These are phyloP conservation scores for Ormyrus nitidulus DNA, from an alignment of 2,888 invertebrate genomes.

Conservation along the genomic window DNA sequence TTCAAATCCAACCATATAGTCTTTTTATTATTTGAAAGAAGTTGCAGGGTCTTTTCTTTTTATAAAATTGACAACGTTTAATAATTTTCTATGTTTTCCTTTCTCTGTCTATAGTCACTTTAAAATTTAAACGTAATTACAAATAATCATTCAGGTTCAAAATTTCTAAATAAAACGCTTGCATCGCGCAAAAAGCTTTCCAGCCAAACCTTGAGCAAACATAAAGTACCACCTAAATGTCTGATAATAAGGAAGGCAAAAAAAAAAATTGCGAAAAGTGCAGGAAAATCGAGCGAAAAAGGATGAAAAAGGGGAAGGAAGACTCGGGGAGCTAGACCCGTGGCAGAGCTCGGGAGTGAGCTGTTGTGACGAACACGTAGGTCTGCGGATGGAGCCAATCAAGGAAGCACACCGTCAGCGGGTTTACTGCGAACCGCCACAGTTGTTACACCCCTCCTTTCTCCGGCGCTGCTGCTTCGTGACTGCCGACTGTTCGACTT, in stretches of 20 bases:
- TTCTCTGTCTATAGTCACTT: no score
- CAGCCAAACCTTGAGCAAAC: not conserved
- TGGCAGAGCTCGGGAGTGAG: conserved; percentile 59
- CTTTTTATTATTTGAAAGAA: no score
- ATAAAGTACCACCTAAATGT: not conserved
- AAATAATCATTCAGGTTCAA: no score
- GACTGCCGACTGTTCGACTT: conserved; percentile 58
- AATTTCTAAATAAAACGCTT: no score
- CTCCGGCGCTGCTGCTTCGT: conserved; percentile 59
- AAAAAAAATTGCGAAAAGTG: not conserved
- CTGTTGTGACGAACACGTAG: conserved; percentile 76
- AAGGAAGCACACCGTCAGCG: conserved; percentile 72
- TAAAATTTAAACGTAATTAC: no score
- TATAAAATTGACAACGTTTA: no score
- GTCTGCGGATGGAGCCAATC: conserved; percentile 74
- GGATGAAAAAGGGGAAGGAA: not conserved
- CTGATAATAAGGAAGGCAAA: not conserved
- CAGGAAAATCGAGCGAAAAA: not conserved
- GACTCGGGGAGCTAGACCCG: not conserved
- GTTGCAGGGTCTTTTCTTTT: no score
- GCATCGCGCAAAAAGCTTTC: not conserved
- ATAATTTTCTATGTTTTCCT: no score
- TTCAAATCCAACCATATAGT: no score
- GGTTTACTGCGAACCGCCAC: conserved; percentile 66
- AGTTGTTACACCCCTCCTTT: conserved; percentile 67